These are phyloP conservation scores for Sarcophaga caerulescens DNA, from an alignment of 2,888 invertebrate species.

Conservation along the genomic window DNA sequence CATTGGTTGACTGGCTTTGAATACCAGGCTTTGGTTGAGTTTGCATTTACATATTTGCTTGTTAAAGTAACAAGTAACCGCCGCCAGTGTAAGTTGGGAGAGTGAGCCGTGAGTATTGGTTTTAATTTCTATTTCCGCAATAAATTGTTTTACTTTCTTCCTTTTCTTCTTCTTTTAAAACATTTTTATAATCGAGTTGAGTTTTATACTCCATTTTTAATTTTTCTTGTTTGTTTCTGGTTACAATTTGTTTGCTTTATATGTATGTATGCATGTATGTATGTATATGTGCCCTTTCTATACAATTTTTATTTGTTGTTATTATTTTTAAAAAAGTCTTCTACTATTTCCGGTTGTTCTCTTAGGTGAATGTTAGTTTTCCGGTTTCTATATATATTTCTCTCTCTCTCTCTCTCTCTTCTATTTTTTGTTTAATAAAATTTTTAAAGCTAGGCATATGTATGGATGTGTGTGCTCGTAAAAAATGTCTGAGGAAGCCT, in stretches of 20 bases:
- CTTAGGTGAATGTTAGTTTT: slow-evolving; percentile 59
- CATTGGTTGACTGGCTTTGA: too few relatives aligned
- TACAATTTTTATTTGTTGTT: slow-evolving; percentile 31
- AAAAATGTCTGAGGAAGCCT: slow-evolving; percentile 4
- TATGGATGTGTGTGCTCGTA: background rate
- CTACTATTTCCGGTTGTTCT: slow-evolving; percentile 60
- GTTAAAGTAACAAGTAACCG: slow-evolving; percentile 47
- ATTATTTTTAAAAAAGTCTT: slow-evolving; percentile 38
- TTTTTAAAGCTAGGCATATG: slow-evolving; percentile 8
- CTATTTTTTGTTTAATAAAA: background rate
- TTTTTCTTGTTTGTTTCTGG: too few relatives aligned
- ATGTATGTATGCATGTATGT: too few relatives aligned
- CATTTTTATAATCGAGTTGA: slow-evolving; percentile 65
- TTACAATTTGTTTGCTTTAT: too few relatives aligned
- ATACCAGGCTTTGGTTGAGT: background rate
- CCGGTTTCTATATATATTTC: background rate
- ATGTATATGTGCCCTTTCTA: background rate
- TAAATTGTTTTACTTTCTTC: slow-evolving; percentile 60
- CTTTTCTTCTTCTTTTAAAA: slow-evolving; percentile 23
- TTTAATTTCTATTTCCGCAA: slow-evolving; percentile 67
- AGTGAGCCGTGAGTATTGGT: slow-evolving; percentile 33
- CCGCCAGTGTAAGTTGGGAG: too few relatives aligned
- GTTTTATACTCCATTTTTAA: background rate
- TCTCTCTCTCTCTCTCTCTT: background rate
- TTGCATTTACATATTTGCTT: background rate